Evolutionary conservation across 2,113 vertebrate species (phyloP), one percentile per base, ranked within the genome.

Genomic region (Labeo catla): DNA sequence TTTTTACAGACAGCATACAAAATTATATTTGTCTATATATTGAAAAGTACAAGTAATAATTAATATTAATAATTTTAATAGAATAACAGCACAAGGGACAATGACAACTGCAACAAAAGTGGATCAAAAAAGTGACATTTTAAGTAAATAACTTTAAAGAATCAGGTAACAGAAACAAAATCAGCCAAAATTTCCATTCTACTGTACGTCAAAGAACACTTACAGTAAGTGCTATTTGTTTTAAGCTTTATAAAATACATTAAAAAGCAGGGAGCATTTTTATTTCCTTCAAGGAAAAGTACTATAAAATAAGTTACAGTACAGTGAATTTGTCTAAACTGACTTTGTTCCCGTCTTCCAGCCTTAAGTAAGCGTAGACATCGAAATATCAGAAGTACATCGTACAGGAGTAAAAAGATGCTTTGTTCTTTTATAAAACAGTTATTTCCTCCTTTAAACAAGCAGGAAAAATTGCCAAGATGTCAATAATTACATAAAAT

Each of bases 281-380:
- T 78, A 94, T 98, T 98, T 98, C 97, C 97, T 97, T 99, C 97
- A 98, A 99, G 97, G 97, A 98, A 98, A 98, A 97, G 96, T 97
- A 98, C 97, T 98, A 98, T 98, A 99, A 94, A 99, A 99, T 99
- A 99, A 99, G 97, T 98, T 99, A 99, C 96, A 98, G 97, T 98
- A 98, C 97, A 98, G 96, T 97, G 96, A 98, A 97, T 97, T 96
- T 96, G 95, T 97, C 96, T 96, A 96, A 97, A 97, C 96, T 95
- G 95, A 97, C 96, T 96, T 98, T 96, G 97, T 97, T 99, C 97
- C 97, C 97, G 93, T 96, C 96, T 97, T 98, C 97, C 97, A 97
- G 97, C 96, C 95, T 96, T 96, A 92, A 86, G 87, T 96, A 96
- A 97, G 95, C 96, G 95, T 95, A 96, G 95, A 97, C 89, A 87